These are phyloP conservation scores for Clinocottus analis DNA, from an alignment of 2,113 vertebrate genomes.

Conservation along the genomic window DNA sequence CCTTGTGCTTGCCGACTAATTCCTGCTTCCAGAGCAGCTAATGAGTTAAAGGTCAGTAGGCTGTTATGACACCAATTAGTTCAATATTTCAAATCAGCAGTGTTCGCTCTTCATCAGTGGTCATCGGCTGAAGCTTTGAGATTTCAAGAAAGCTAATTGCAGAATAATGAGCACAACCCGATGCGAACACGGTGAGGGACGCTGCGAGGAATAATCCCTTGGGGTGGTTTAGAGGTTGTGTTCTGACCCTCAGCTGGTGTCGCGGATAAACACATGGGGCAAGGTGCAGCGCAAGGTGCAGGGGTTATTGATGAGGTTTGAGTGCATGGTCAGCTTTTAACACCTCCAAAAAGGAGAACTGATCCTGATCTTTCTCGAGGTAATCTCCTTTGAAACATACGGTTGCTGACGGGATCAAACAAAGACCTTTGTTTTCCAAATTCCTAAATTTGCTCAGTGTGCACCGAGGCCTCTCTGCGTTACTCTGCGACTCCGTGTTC, in stretches of 20 bases:
- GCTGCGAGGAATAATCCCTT: slow-evolving; percentile 33
- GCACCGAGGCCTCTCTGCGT: background rate
- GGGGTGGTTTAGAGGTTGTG: slow-evolving; percentile 44
- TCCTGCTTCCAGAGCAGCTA: slow-evolving; percentile 65
- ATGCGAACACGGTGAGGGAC: slow-evolving; percentile 3
- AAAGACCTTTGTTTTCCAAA: background rate
- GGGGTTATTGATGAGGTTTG: slow-evolving; percentile 23
- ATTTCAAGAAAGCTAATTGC: slow-evolving; percentile 61
- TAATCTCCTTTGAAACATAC: slow-evolving; percentile 2
- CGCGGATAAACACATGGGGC: slow-evolving; percentile 18
- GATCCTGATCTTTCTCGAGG: slow-evolving; percentile 2
- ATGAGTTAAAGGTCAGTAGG: slow-evolving; percentile 75
- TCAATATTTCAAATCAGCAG: slow-evolving; percentile 66
- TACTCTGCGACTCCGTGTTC: background rate
- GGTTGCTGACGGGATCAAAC: background rate
- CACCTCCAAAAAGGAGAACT: slow-evolving; percentile 18
- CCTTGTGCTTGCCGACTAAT: slow-evolving; percentile 45
- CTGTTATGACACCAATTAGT: slow-evolving; percentile 76
- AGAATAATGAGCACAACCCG: slow-evolving; percentile 65
- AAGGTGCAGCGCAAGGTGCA: background rate
- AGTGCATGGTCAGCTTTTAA: slow-evolving; percentile 42
- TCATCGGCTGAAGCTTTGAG: slow-evolving; percentile 41
- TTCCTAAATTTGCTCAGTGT: background rate
- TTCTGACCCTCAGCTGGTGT: slow-evolving; percentile 22
- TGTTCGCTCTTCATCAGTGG: slow-evolving; percentile 48